phyloP scores from a whole-genome alignment of 2,888 invertebrate species.

The Stegophylla sp. region DNA sequence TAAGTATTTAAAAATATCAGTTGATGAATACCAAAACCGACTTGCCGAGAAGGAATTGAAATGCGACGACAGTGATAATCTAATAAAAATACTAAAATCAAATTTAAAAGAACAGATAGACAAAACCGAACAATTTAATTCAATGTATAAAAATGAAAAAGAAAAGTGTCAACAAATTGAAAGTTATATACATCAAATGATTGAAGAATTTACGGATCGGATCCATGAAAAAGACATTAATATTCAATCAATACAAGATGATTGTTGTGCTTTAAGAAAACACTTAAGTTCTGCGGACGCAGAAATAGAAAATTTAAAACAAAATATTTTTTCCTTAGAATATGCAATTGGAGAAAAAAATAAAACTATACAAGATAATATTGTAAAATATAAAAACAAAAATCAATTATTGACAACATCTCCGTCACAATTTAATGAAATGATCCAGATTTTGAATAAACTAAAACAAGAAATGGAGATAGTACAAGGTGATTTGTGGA shows the following conservation, averaged over 20 bases:
- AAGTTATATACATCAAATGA: neutral
- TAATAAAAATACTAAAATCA: conserved; percentile 1
- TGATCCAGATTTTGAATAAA: too few relatives aligned
- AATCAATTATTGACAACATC: neutral
- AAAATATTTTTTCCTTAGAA: neutral
- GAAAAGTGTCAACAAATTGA: neutral
- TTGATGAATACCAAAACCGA: neutral
- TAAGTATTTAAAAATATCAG: neutral
- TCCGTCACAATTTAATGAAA: neutral
- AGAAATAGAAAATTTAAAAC: conserved; percentile 4
- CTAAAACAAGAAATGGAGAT: too few relatives aligned
- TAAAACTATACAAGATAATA: conserved; percentile 1
- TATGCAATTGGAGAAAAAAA: neutral
- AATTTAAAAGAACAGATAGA: conserved; percentile 13
- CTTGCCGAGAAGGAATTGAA: neutral
- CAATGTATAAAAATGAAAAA: neutral
- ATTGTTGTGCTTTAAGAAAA: neutral
- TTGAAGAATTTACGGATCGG: neutral
- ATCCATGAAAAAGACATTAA: neutral
- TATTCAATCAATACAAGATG: neutral
- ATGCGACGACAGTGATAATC: neutral
- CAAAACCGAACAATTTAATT: neutral
- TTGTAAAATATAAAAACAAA: neutral
- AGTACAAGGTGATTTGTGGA: too few relatives aligned
- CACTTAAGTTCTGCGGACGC: neutral